Base-by-base conservation (phyloP, 2,888 invertebrate genomes). In the Himalopsyche tibetana region DNA sequence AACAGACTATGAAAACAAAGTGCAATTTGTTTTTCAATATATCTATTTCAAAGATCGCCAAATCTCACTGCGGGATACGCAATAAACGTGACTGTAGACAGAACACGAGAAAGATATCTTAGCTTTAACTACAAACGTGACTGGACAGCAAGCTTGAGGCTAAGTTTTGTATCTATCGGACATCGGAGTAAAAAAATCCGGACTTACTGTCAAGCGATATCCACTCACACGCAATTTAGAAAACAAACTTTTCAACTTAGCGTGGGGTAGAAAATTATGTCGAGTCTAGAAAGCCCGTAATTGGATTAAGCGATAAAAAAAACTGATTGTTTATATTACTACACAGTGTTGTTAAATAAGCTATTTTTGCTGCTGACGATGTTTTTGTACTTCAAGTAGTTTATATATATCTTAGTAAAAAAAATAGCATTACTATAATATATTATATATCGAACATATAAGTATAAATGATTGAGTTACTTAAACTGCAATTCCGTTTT, bases 41-140 rank as follows among this genome's bases (percentile, higher is more conserved):
- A 6, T 19, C 63, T 19, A 17, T 63, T 63, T 63, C 63, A 19
- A 63, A 19, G 28, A 19, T 19, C 19, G 8, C 63, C 63, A 63
- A 63, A 28, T 28, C 8, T 9, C 19, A 63, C 19, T 63, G 63
- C 63, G 28, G 6, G 63, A 19, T 5, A 12, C 5, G 11, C 51
- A 3, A 19, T 63, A 63, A 63, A 8, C 63, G 51, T 19, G 63
- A 19, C 28, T n/a, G 63, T 19, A 63, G 63, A 63, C 19, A 63
- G 63, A 63, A 63, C 63, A 63, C 19, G 63, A 19, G 63, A 19
- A 63, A 19, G 63, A 63, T 63, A 19, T 19, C 63, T 63, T 11
- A 19, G 63, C 19, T 28, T 63, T 2, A 63, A 63, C 19, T 63
- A n/a, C n/a, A 80, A 36, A 82, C 82, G 82, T 82, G 82, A 82